Evolutionary conservation across 2,797 vertebrate genomes (phyloP).

Genomic region (Hoplostethus atlanticus): DNA sequence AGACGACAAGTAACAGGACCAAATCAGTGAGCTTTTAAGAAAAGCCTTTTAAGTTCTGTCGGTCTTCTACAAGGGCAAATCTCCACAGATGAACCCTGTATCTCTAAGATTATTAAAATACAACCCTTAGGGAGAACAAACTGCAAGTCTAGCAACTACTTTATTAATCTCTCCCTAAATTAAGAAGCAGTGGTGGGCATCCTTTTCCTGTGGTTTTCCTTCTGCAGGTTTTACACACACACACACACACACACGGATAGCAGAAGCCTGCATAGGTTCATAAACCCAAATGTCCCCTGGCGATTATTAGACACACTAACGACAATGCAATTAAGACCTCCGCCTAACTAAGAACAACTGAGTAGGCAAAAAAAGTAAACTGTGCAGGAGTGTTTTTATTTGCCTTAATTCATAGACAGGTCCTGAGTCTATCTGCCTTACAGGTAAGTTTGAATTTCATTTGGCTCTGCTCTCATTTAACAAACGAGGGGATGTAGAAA

Average conservation of each 20-base stretch:
- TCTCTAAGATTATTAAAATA: slow-evolving; percentile 82
- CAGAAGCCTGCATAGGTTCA: slow-evolving; percentile 69
- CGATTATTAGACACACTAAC: slow-evolving; percentile 82
- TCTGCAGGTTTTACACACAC: slow-evolving; percentile 74
- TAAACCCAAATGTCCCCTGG: slow-evolving; percentile 82
- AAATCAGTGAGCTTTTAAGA: slow-evolving; percentile 82
- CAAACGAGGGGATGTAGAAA: slow-evolving; percentile 64
- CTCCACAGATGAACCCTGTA: slow-evolving; percentile 81
- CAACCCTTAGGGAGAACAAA: slow-evolving; percentile 84
- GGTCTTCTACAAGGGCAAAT: slow-evolving; percentile 79
- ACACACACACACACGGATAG: slow-evolving; percentile 50
- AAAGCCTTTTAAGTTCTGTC: slow-evolving; percentile 81
- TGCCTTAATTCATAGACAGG: slow-evolving; percentile 72
- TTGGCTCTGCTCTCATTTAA: slow-evolving; percentile 67
- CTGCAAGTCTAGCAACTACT: slow-evolving; percentile 86
- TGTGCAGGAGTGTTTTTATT: slow-evolving; percentile 80
- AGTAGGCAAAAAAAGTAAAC: slow-evolving; percentile 83
- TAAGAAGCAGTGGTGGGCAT: slow-evolving; percentile 79
- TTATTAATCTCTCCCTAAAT: slow-evolving; percentile 84
- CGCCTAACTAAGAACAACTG: slow-evolving; percentile 79
- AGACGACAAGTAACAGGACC: slow-evolving; percentile 80
- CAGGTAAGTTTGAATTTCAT: slow-evolving; percentile 84
- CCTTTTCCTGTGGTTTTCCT: slow-evolving; percentile 79
- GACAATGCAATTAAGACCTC: slow-evolving; percentile 82
- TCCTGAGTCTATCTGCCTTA: slow-evolving; percentile 73